Evolutionary conservation across 1,140 invertebrate genomes (phyloP), one percentile per base, ranked within the genome.

Genomic region (Agrypnia vestita): DNA sequence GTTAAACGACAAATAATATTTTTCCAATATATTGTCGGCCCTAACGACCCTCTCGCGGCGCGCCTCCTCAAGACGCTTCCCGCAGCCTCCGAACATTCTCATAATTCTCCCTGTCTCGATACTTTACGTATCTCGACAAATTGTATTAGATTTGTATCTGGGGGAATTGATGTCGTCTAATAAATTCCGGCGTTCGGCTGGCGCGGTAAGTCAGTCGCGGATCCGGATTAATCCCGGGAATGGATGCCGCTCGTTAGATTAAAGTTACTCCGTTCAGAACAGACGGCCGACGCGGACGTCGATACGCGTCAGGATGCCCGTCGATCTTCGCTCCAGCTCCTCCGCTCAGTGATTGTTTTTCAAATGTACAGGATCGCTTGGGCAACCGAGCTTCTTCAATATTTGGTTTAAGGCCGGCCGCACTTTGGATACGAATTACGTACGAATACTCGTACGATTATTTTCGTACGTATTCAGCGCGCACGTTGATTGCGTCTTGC

Each of bases 91-190:
- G 21, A 51, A 51, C 11, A 3, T 51, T n/a, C n/a, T 25, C 72
- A 46, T n/a, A 46, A 61, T 13, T 21, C 21, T 49, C 51, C 25
- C 13, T 35, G 43, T 35, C 25, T 35, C 6, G 25, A 35, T 73
- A 21, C 62, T 49, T 64, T 67, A 49, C 19, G 73, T 51, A 76
- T 59, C 49, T 43, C 59, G 74, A 51, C 73, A 73, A 77, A 80
- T 80, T 80, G 79, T 80, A 80, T 80, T 80, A 80, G 79, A 72
- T 80, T 73, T 76, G 64, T 77, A 80, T 80, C 79, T 80, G 61
- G 79, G 17, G 49, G 75, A 80, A 80, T 80, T 76, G 79, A 80
- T 76, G 79, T 62, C 74, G 47, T 43, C 62, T 77, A 80, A 80
- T 80, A 80, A 80, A 80, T 80, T 80, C 51, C 51, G 43, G 35